phyloP scores from a whole-genome alignment of 2,113 vertebrate species.

The Oryctolagus cuniculus region DNA sequence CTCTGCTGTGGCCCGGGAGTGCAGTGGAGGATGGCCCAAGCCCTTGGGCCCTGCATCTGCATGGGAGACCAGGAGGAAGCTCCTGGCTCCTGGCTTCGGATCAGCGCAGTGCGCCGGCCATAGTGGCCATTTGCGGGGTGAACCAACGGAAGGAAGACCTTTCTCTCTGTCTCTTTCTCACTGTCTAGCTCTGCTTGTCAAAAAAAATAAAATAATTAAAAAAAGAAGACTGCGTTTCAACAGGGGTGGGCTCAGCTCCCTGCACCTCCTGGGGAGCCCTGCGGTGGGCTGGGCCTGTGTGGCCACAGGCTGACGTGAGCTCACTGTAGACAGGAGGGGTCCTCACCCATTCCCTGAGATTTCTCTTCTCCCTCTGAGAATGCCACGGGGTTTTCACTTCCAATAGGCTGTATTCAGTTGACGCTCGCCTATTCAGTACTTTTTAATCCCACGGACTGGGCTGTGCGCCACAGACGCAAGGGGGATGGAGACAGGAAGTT shows the following conservation, averaged over 20 bases:
- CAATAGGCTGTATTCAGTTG: neutral
- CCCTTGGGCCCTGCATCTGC: no score
- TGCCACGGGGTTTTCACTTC: neutral
- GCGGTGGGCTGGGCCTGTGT: slow-evolving; percentile 26
- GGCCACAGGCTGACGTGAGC: slow-evolving; percentile 1
- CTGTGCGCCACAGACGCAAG: neutral
- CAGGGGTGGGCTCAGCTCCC: slow-evolving; percentile 47
- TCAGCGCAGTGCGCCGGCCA: no score
- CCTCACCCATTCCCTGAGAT: neutral
- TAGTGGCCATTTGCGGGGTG: no score
- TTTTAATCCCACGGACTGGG: neutral
- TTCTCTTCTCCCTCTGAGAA: neutral
- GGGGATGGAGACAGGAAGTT: neutral
- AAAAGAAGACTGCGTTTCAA: neutral
- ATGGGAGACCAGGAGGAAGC: no score
- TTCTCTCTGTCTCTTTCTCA: no score
- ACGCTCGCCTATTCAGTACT: neutral
- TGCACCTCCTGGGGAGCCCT: slow-evolving; percentile 2
- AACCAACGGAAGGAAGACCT: no score
- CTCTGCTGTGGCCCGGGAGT: no score
- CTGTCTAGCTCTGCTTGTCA: no score
- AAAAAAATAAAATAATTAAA: no score
- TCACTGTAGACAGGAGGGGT: neutral
- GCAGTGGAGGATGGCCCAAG: no score
- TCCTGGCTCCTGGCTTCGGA: no score